phyloP scores from a whole-genome alignment of 1,140 invertebrate species.

The Drosophila ogumai region DNA sequence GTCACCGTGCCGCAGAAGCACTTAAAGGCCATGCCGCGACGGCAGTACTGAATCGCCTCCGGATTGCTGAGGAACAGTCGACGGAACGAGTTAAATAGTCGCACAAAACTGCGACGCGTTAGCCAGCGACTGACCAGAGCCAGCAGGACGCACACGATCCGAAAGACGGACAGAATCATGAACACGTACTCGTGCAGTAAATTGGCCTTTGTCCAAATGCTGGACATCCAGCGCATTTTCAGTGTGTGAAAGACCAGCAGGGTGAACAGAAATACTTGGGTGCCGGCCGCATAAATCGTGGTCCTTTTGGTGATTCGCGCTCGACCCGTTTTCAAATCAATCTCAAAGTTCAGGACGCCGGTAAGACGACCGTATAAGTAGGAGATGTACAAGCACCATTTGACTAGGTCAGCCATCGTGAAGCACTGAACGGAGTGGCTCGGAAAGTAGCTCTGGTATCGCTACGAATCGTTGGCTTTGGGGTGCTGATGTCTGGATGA shows the following conservation, averaged over 20 bases:
- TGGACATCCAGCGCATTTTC: not conserved
- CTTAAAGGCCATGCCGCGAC: slow-evolving; percentile 23
- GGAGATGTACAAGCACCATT: slow-evolving; percentile 25
- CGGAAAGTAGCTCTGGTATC: not conserved
- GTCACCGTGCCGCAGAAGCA: not conserved
- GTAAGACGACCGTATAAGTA: slow-evolving; percentile 40
- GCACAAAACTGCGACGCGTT: slow-evolving; percentile 20
- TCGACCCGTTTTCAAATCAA: slow-evolving; percentile 38
- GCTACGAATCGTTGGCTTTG: not conserved
- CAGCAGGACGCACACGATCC: slow-evolving; percentile 19
- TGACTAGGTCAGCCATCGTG: slow-evolving; percentile 43
- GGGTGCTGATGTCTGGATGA: slow-evolving; percentile 8
- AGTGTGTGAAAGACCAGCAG: not conserved
- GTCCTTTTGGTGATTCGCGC: slow-evolving; percentile 16
- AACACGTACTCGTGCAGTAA: slow-evolving; percentile 44
- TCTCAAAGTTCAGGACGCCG: slow-evolving; percentile 51
- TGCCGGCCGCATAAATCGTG: slow-evolving; percentile 34
- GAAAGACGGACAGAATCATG: slow-evolving; percentile 2
- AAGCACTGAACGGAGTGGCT: slow-evolving; percentile 21
- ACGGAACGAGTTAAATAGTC: slow-evolving; percentile 11
- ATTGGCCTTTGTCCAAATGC: slow-evolving; percentile 12
- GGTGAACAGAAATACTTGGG: slow-evolving; percentile 20
- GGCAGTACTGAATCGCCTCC: slow-evolving; percentile 20
- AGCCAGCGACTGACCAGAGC: slow-evolving; percentile 44
- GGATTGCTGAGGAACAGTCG: slow-evolving; percentile 23